Conservation (phyloP, 2,888 invertebrate genomes). For the Volucella inflata region DNA sequence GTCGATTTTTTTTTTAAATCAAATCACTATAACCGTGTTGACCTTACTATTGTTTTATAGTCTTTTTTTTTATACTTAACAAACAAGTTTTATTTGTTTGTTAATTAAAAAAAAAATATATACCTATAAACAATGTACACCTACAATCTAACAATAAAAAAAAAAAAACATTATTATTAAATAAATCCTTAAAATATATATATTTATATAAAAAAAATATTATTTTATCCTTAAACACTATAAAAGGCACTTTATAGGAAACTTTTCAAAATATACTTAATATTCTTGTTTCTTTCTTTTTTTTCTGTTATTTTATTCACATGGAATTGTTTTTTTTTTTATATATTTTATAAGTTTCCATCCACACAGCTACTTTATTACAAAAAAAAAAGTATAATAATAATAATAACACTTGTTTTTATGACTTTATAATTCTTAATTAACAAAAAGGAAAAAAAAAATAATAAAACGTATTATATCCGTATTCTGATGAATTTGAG, state of each 20-base stretch:
- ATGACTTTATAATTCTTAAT: conserved; percentile 40
- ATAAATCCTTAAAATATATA: conserved; percentile 32
- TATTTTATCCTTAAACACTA: conserved; percentile 53
- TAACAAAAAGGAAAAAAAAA: conserved; percentile 26
- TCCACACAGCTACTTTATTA: conserved; percentile 60
- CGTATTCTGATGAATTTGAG: conserved; percentile 78
- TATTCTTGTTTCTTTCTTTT: conserved; percentile 51
- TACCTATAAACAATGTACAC: conserved; percentile 18
- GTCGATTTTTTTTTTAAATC: conserved; percentile 21
- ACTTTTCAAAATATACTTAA: conserved; percentile 52
- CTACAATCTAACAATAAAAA: conserved; percentile 39
- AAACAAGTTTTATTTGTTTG: conserved; percentile 31
- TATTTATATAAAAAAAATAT: conserved; percentile 30
- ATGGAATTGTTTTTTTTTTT: conserved; percentile 59
- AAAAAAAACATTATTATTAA: conserved; percentile 35
- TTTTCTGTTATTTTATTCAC: conserved; percentile 29
- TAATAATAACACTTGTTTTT: conserved; percentile 4
- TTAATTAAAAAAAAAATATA: conserved; percentile 15
- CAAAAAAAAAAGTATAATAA: conserved; percentile 24
- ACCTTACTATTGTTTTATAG: background rate
- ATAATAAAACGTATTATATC: conserved; percentile 42
- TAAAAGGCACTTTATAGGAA: conserved; percentile 75
- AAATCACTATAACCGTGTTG: conserved; percentile 22
- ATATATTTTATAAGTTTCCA: conserved; percentile 59
- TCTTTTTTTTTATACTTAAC: background rate